Evolutionary conservation across 2,797 vertebrate genomes (phyloP), one percentile per base, ranked within the genome.

Genomic region (Chelidonichthys spinosus): DNA sequence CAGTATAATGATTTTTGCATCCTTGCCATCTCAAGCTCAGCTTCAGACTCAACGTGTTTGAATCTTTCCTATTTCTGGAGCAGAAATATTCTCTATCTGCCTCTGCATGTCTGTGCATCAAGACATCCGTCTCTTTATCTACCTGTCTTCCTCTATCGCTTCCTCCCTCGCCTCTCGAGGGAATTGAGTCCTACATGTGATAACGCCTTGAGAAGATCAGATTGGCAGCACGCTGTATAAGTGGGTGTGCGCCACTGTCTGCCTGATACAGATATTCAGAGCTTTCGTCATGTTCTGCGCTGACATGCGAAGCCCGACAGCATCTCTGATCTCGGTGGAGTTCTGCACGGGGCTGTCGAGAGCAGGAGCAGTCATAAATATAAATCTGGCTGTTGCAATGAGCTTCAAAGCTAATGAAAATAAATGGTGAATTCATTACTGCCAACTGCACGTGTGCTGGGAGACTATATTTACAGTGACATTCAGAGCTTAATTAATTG

Each of bases 181-280:
- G 79, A 82, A 66, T 53, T 1, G 55, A 75, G 56, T 71, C 68
- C 50, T 65, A 72, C 75, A 74, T 85, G 78, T 46, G 72, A 89
- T 63, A 78, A 82, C 13, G 32, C 47, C 76, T 69, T 59, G 55
- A 78, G 70, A 82, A 56, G 72, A 83, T 87, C 66, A 82, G 78
- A 76, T 63, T 79, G 81, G 68, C 78, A 72, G 75, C 60, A 66
- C 35, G 32, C 40, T 35, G 71, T 84, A n/a, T 56, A 50, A 82
- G 69, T 72, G 79, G 33, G 63, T 47, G 71, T 66, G 63, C 40
- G 64, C 11, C 25, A 3, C 37, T 46, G 69, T 56, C 66, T 63
- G 67, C 50, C 58, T 71, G 62, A 69, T 56, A 59, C 18, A 76
- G 35, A 73, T 58, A 76, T 79, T 63, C 76, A 66, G 61, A 75